phyloP scores from a whole-genome alignment of 2,113 vertebrate genomes.

The Petrocephalus microphthalmus region DNA sequence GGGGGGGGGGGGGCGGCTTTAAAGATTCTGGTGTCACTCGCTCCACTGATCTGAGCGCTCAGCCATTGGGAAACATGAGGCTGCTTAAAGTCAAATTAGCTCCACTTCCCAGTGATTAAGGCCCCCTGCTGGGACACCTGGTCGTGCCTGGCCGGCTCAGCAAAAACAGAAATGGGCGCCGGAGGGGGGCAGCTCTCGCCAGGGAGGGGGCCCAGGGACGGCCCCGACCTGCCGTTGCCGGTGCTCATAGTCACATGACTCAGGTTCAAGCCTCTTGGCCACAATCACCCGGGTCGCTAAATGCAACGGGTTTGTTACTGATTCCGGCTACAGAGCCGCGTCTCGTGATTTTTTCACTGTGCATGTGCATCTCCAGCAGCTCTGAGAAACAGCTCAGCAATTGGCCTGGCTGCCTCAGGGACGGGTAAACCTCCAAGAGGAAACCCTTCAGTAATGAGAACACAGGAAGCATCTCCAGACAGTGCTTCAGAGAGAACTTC shows the following conservation, averaged over 20 bases:
- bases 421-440: background rate
- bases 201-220: background rate
- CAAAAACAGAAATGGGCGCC: background rate
- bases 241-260: background rate
- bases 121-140: constrained; percentile 3
- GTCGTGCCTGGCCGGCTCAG: background rate
- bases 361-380: background rate
- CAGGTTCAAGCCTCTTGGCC: background rate
- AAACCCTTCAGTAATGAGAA: background rate
- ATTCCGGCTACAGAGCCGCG: background rate
- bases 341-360: background rate
- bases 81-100: constrained; percentile 51
- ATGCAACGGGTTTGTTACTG: background rate
- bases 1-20: background rate
- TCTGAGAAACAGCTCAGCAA: background rate
- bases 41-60: constrained; percentile 50
- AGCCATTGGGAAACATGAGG: constrained; percentile 39
- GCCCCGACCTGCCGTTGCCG: background rate
- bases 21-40: constrained; percentile 33
- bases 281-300: background rate
- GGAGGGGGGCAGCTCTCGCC: background rate
- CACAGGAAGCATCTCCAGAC: background rate
- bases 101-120: constrained; percentile 51
- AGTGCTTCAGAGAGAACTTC: background rate
- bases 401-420: background rate